A percentile compares a stretch with the other conserved stretches of the same genome.
phyloP scores from a whole-genome alignment of 2,888 invertebrate species.

The Acanthosoma haemorrhoidale region DNA sequence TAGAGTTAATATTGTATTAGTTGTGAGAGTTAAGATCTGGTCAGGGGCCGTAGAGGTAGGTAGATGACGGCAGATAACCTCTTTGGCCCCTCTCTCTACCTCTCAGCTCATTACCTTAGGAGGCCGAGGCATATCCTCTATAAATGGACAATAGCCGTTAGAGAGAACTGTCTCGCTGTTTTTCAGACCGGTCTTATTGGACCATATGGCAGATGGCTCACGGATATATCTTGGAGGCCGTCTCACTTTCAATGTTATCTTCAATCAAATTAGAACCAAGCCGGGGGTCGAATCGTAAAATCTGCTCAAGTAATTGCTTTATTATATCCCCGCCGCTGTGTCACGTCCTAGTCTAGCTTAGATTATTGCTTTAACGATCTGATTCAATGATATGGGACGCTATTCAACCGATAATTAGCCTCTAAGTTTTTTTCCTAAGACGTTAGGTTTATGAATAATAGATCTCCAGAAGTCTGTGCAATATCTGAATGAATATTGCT shows the following conservation, averaged over 20 bases:
- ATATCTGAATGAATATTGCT: no score
- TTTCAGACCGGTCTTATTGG: neutral
- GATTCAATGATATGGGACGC: no score
- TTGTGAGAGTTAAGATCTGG: neutral
- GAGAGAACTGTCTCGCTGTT: neutral
- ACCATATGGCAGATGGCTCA: neutral
- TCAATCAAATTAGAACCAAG: neutral
- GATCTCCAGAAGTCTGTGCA: no score
- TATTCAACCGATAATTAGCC: no score
- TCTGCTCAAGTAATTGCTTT: neutral
- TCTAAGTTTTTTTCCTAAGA: no score
- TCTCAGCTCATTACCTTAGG: conserved; percentile 19
- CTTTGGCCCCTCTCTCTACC: neutral
- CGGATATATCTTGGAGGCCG: neutral
- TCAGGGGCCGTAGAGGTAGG: neutral
- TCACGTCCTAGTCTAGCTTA: no score
- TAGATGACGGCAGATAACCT: conserved; percentile 4
- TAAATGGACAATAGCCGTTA: conserved; percentile 15
- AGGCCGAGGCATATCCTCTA: neutral
- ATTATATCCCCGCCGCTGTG: neutral
- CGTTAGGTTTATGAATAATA: no score
- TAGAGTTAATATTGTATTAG: neutral
- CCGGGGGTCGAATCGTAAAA: neutral
- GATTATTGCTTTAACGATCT: no score
- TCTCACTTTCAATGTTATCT: neutral